These are phyloP conservation scores for Himalopsyche japonica DNA, from an alignment of 2,888 invertebrate species.

Conservation along the genomic window DNA sequence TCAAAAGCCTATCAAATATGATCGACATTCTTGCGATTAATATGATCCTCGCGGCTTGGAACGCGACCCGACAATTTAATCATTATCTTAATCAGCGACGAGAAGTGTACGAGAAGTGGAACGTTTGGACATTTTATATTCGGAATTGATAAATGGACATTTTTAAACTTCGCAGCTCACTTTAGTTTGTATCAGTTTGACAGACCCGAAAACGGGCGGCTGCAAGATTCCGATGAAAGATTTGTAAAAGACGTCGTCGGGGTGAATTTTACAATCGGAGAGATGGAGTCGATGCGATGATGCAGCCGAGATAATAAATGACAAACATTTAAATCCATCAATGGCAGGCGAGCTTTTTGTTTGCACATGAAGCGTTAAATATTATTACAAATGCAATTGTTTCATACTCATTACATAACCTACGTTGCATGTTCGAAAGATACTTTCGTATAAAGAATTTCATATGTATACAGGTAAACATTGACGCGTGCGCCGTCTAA, in stretches of 20 bases:
- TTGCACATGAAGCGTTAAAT: constrained; percentile 40
- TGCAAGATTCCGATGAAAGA: neutral
- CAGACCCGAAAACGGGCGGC: neutral
- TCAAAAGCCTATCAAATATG: constrained; percentile 21
- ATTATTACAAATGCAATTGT: constrained; percentile 29
- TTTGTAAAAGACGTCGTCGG: neutral
- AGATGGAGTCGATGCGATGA: neutral
- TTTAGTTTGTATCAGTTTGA: neutral
- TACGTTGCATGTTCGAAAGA: constrained; percentile 38
- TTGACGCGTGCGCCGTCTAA: too few relatives aligned
- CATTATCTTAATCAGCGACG: constrained; percentile 12
- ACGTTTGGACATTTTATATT: constrained; percentile 1
- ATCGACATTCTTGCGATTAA: constrained; percentile 18
- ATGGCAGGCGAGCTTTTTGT: constrained; percentile 37
- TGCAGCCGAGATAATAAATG: constrained; percentile 39
- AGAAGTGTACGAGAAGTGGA: constrained; percentile 18
- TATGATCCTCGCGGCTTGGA: neutral
- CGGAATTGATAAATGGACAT: constrained; percentile 27
- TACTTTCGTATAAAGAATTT: constrained; percentile 14
- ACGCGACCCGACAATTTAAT: constrained; percentile 3
- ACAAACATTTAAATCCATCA: constrained; percentile 37
- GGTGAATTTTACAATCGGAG: neutral
- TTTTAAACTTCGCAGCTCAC: constrained; percentile 9
- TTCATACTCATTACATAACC: constrained; percentile 35
- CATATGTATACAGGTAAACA: constrained; percentile 3